Percentiles rank a stretch among this genome's conserved stretches.
phyloP scores from a whole-genome alignment of 2,888 invertebrate species.

The Himalopsyche kuldschensis region DNA sequence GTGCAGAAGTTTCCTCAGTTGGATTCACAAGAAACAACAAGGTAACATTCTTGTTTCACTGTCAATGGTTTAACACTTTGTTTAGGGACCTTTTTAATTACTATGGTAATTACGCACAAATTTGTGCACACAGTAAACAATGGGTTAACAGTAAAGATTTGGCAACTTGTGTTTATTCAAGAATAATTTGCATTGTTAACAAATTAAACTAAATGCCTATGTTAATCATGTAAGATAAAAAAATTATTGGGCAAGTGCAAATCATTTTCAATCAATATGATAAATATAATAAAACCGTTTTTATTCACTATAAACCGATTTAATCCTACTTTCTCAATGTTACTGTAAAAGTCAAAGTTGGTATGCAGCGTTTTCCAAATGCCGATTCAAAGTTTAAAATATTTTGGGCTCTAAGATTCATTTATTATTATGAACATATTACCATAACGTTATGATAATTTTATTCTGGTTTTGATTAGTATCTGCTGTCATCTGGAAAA shows the following conservation, averaged over 20 bases:
- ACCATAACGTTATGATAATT: neutral
- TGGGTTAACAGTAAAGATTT: too few species aligned
- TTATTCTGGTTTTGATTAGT: slow-evolving; percentile 62
- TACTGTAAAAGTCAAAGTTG: too few species aligned
- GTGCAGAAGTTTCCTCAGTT: slow-evolving; percentile 91
- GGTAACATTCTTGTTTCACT: slow-evolving; percentile 53
- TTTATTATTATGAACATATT: neutral
- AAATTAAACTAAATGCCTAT: neutral
- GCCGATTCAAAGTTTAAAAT: too few species aligned
- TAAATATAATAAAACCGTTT: neutral
- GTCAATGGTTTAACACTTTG: too few species aligned
- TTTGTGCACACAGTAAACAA: too few species aligned
- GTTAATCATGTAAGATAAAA: slow-evolving; percentile 8
- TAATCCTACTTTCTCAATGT: neutral
- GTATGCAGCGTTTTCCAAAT: too few species aligned
- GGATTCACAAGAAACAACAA: slow-evolving; percentile 94
- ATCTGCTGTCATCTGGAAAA: slow-evolving; percentile 91
- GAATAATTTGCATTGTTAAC: neutral
- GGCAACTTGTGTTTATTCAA: too few species aligned
- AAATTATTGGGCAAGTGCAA: neutral
- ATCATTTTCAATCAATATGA: too few species aligned
- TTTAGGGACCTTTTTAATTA: too few species aligned
- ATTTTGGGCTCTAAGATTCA: too few species aligned
- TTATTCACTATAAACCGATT: slow-evolving; percentile 9
- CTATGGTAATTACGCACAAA: too few species aligned